These are phyloP conservation scores for Gymnocypris eckloni DNA, from an alignment of 2,797 vertebrate genomes.

Conservation along the genomic window DNA sequence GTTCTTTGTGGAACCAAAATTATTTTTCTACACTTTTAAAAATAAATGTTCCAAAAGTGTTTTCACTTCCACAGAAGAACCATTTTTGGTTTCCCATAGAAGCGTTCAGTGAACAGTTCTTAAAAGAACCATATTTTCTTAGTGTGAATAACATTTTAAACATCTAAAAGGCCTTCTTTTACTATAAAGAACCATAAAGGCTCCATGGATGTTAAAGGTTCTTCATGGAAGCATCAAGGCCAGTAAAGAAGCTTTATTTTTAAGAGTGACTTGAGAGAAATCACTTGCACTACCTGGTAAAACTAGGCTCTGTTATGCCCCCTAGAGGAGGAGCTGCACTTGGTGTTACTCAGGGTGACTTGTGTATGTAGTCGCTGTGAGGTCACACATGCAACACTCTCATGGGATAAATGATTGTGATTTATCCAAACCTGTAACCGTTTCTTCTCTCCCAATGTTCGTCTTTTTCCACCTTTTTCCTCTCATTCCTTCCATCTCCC, in stretches of 20 bases:
- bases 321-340: slow-evolving; percentile 47
- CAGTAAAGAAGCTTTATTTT: not conserved
- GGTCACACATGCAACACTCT: slow-evolving; percentile 13
- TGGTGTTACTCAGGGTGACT: not conserved
- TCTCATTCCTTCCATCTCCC: slow-evolving; percentile 72
- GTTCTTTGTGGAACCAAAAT: too few species aligned
- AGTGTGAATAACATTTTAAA: not conserved
- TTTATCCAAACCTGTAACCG: slow-evolving; percentile 66
- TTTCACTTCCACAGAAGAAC: too few species aligned
- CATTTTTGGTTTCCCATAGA: too few species aligned
- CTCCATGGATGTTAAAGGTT: not conserved
- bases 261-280: not conserved
- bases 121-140: too few species aligned
- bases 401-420: slow-evolving; percentile 24
- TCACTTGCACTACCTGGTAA: not conserved
- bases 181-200: not conserved
- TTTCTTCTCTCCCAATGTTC: slow-evolving; percentile 67
- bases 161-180: not conserved
- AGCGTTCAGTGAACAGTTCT: too few species aligned
- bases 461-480: slow-evolving; percentile 66
- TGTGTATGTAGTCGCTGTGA: not conserved
- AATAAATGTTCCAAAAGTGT: too few species aligned
- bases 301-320: slow-evolving; percentile 41
- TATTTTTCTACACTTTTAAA: too few species aligned
- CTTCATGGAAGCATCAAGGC: not conserved